A percentile compares a stretch with the other conserved stretches of the same genome.
phyloP scores from a whole-genome alignment of 2,888 invertebrate species.

The Chymomyza procnemis region DNA sequence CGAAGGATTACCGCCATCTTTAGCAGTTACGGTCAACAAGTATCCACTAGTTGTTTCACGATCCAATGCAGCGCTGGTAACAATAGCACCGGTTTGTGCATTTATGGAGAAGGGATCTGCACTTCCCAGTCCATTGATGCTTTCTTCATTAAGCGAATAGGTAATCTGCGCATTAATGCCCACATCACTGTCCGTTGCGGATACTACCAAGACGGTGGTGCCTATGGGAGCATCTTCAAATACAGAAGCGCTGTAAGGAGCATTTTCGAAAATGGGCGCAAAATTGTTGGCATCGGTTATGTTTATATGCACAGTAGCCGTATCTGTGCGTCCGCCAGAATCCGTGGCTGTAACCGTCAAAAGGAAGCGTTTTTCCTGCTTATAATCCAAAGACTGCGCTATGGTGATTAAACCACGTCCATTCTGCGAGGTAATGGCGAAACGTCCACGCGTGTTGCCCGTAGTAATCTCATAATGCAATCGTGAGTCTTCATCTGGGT shows the following conservation, averaged over 20 bases:
- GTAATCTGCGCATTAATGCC: slow-evolving; percentile 95
- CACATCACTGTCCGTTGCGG: slow-evolving; percentile 95
- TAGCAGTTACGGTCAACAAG: slow-evolving; percentile 92
- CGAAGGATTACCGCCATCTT: slow-evolving; percentile 94
- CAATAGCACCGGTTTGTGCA: slow-evolving; percentile 94
- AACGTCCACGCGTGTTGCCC: slow-evolving; percentile 90
- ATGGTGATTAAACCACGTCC: slow-evolving; percentile 92
- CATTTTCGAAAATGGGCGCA: slow-evolving; percentile 94
- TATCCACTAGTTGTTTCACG: slow-evolving; percentile 90
- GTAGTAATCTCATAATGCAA: slow-evolving; percentile 91
- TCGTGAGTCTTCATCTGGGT: slow-evolving; percentile 90
- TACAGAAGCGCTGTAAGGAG: slow-evolving; percentile 92
- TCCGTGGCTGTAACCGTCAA: slow-evolving; percentile 93
- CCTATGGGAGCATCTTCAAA: slow-evolving; percentile 96
- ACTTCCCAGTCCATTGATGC: slow-evolving; percentile 80
- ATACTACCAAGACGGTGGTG: slow-evolving; percentile 93
- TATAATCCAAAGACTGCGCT: slow-evolving; percentile 94
- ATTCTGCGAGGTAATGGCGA: slow-evolving; percentile 93
- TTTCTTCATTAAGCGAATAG: slow-evolving; percentile 86
- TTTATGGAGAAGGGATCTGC: slow-evolving; percentile 92
- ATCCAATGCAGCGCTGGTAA: slow-evolving; percentile 90
- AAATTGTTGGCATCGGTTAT: slow-evolving; percentile 97
- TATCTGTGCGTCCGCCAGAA: slow-evolving; percentile 91
- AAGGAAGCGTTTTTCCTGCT: slow-evolving; percentile 92
- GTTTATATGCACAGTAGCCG: slow-evolving; percentile 93